phyloP scores from a whole-genome alignment of 2,113 vertebrate species.

The Tyrannus savana region DNA sequence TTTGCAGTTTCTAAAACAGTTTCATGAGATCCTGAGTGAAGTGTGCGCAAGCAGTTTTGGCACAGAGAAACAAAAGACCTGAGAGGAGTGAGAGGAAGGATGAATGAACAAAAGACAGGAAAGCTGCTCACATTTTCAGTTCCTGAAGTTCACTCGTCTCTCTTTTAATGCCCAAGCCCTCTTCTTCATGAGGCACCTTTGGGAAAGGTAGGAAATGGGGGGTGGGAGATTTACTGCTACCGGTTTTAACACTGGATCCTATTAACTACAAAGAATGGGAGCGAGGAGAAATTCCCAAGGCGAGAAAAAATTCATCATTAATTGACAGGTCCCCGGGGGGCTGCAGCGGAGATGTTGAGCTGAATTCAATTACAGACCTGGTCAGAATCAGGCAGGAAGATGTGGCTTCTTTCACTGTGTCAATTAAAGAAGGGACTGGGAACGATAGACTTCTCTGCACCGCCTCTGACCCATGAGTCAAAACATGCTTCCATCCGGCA shows the following conservation, averaged over 20 bases:
- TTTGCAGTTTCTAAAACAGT: constrained; percentile 22
- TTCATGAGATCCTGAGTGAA: constrained; percentile 14
- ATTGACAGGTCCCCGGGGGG: background rate
- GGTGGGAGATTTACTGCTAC: background rate
- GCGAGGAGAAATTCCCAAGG: constrained; percentile 10
- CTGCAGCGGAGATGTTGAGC: background rate
- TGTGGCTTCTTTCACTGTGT: constrained; percentile 43
- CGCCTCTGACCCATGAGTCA: constrained; percentile 22
- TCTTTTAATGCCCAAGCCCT: background rate
- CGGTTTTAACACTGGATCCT: background rate
- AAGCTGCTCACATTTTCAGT: background rate
- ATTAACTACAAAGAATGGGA: constrained; percentile 55
- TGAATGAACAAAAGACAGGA: constrained; percentile 2
- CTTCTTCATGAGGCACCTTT: background rate
- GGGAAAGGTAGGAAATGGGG: background rate
- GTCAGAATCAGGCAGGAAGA: constrained; percentile 50
- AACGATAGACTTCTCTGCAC: background rate
- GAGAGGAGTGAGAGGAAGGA: background rate
- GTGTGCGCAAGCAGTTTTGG: background rate
- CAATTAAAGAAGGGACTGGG: constrained; percentile 46
- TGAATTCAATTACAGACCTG: constrained; percentile 52
- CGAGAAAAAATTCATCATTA: constrained; percentile 30
- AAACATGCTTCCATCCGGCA: constrained; percentile 31
- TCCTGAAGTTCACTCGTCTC: background rate
- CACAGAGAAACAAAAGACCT: constrained; percentile 29